Evolutionary conservation across 2,888 invertebrate genomes (phyloP).

Genomic region (Meghimatium bilineatum): DNA sequence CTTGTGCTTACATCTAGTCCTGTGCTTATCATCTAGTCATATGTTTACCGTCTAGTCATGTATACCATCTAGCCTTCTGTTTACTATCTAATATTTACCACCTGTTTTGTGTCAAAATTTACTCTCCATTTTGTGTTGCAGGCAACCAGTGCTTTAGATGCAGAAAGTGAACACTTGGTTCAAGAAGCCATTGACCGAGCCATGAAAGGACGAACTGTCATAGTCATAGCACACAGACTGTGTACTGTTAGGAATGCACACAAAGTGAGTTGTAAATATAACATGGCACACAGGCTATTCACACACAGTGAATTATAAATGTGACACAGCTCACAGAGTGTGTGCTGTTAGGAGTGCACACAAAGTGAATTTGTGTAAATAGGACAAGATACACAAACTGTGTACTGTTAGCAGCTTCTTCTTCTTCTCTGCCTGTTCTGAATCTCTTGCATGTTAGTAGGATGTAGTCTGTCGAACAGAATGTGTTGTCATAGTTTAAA

Average conservation of each 20-base stretch:
- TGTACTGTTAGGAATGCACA: conserved; percentile 74
- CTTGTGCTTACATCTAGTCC: background rate
- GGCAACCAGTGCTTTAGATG: conserved; percentile 75
- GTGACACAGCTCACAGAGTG: no score
- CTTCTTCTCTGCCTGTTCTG: no score
- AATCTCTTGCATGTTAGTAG: no score
- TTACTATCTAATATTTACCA: background rate
- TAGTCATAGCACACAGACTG: conserved; percentile 74
- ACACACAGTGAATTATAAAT: no score
- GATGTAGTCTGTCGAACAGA: no score
- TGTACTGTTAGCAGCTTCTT: no score
- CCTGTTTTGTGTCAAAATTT: background rate
- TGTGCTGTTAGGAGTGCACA: no score
- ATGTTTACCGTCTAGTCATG: background rate
- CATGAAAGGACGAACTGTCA: conserved; percentile 73
- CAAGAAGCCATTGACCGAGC: conserved; percentile 75
- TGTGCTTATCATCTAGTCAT: background rate
- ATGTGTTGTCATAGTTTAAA: no score
- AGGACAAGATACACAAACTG: no score
- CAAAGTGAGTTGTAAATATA: conserved; percentile 63
- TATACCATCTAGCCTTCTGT: background rate
- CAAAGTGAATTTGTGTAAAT: no score
- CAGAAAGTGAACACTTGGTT: conserved; percentile 75
- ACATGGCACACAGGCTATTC: no score
- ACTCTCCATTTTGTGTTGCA: conserved; percentile 44